phyloP scores from a whole-genome alignment of 1,140 invertebrate species.

The Drepana arcuata region DNA sequence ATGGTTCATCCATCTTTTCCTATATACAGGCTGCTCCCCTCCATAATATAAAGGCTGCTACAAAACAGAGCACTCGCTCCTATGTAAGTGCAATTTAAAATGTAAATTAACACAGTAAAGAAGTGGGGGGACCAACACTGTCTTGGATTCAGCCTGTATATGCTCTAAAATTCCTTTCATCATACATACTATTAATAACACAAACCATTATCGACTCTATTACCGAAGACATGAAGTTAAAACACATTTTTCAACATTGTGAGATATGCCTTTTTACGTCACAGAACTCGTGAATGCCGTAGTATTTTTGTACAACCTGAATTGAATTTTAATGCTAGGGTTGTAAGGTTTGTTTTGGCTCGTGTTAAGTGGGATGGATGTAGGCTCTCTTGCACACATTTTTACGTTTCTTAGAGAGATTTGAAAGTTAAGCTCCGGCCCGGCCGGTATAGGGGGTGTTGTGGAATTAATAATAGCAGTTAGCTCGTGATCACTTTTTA shows the following conservation, averaged over 20 bases:
- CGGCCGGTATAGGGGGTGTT: constrained; percentile 4
- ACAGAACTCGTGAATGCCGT: neutral
- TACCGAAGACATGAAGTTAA: neutral
- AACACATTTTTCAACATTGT: neutral
- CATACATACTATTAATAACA: neutral
- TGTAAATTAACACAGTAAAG: constrained; percentile 70
- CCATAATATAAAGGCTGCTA: constrained; percentile 31
- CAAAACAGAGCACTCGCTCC: constrained; percentile 55
- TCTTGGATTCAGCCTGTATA: constrained; percentile 49
- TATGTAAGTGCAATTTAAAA: constrained; percentile 72
- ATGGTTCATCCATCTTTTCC: too few relatives aligned
- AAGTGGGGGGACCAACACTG: constrained; percentile 51
- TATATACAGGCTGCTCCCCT: constrained; percentile 26
- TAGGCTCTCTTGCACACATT: constrained; percentile 34
- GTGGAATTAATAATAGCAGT: constrained; percentile 19
- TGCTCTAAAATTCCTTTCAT: constrained; percentile 2
- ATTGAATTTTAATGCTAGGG: constrained; percentile 4
- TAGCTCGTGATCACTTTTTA: constrained; percentile 20
- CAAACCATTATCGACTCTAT: too few relatives aligned
- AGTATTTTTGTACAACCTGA: constrained; percentile 2
- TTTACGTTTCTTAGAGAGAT: constrained; percentile 63
- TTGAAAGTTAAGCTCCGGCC: too few relatives aligned
- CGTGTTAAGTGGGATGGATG: constrained; percentile 3
- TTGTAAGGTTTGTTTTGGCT: constrained; percentile 16
- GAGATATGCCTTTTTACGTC: constrained; percentile 1